Conservation (phyloP, 2,797 vertebrate genomes). For the Chiloscyllium punctatum region DNA sequence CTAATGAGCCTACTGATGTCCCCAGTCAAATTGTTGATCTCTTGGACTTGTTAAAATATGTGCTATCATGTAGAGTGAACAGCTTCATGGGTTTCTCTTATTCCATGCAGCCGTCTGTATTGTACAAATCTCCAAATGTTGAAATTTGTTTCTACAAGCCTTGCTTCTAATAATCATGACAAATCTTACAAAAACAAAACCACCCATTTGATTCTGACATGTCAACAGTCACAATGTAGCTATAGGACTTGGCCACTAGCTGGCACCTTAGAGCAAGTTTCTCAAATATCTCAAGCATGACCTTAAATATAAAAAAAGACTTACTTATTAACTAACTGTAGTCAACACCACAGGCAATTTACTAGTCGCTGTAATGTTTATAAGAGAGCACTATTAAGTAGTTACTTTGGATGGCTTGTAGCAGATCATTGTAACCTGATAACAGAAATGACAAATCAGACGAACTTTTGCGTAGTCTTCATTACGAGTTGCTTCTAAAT, state of each 20-base stretch:
- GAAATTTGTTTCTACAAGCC: background rate
- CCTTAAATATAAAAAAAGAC: background rate
- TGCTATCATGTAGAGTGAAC: too few species aligned
- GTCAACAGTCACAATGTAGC: background rate
- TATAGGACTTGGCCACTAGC: background rate
- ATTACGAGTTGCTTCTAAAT: slow-evolving; percentile 12
- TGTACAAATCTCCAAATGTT: background rate
- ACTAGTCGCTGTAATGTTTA: background rate
- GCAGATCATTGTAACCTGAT: background rate
- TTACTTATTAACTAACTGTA: background rate
- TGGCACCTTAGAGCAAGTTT: background rate
- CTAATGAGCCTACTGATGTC: background rate
- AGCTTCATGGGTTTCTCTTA: background rate
- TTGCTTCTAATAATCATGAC: background rate
- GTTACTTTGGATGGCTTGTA: background rate
- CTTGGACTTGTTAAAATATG: background rate
- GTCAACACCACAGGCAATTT: background rate
- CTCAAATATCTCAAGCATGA: background rate
- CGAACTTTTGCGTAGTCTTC: slow-evolving; percentile 19
- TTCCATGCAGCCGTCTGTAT: background rate
- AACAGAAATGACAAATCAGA: slow-evolving; percentile 24
- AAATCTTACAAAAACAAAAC: too few species aligned
- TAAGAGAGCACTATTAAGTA: background rate
- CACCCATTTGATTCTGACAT: background rate
- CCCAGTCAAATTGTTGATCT: background rate